Percentiles rank a stretch among this genome's conserved stretches.
Conservation (phyloP, 2,888 invertebrate genomes). For the Polia nebulosa region DNA sequence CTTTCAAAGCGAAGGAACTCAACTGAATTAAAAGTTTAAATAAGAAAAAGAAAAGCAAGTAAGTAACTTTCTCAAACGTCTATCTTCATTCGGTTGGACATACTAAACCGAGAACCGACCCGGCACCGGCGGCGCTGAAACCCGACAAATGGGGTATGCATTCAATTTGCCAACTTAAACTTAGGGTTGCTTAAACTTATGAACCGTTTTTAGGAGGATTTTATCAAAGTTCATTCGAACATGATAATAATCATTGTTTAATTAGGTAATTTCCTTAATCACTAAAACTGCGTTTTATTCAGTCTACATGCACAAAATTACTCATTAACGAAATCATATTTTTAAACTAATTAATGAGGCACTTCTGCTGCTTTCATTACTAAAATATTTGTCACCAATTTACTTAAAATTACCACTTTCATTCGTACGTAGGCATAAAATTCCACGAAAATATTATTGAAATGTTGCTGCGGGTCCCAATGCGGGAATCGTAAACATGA, state of each 20-base stretch:
- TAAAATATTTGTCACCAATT: slow-evolving; percentile 8
- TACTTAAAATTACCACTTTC: slow-evolving; percentile 26
- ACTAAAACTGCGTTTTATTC: neutral
- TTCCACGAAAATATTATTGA: slow-evolving; percentile 32
- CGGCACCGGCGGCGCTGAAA: neutral
- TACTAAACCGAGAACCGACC: slow-evolving; percentile 1
- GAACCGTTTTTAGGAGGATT: neutral
- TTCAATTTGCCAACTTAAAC: slow-evolving; percentile 31
- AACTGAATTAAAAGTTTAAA: slow-evolving; percentile 22
- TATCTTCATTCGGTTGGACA: slow-evolving; percentile 5
- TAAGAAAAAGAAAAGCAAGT: slow-evolving; percentile 2
- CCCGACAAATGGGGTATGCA: slow-evolving; percentile 40
- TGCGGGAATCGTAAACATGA: slow-evolving; percentile 60
- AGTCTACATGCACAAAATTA: neutral
- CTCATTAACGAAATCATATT: neutral
- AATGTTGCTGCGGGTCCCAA: slow-evolving; percentile 36
- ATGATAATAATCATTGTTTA: no score
- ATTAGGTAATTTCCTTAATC: no score
- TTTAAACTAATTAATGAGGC: neutral
- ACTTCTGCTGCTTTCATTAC: neutral
- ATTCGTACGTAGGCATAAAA: slow-evolving; percentile 21
- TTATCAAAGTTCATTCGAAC: neutral
- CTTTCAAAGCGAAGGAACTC: neutral
- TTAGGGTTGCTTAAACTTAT: slow-evolving; percentile 6
- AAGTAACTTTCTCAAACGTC: slow-evolving; percentile 1